Percentiles rank a stretch among this genome's conserved stretches.
phyloP scores from a whole-genome alignment of 92 coral and sea anemone species.

The Epizoanthus illoricatus region DNA sequence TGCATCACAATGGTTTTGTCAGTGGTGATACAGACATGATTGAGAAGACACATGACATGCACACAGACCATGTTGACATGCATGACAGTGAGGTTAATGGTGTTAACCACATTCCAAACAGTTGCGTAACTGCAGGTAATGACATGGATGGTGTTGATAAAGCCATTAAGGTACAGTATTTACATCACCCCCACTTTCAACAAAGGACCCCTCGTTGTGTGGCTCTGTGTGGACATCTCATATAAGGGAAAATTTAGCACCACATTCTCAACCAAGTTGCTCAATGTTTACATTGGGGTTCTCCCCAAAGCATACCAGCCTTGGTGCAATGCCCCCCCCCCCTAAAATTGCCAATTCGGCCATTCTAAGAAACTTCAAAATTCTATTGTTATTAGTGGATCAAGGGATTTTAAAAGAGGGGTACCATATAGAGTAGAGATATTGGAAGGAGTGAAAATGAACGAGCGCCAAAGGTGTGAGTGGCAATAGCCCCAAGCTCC shows the following conservation, averaged over 20 bases:
- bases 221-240: conserved; percentile 64
- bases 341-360: too few species aligned
- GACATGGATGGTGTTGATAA: conserved; percentile 7
- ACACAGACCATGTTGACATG: not conserved
- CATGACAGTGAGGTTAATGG: not conserved
- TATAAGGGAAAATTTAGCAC: not conserved
- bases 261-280: not conserved
- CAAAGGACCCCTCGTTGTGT: conserved; percentile 57
- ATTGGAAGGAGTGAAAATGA: too few species aligned
- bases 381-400: too few species aligned
- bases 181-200: conserved; percentile 36
- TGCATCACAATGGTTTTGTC: not conserved
- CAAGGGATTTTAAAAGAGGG: too few species aligned
- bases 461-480: too few species aligned
- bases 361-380: too few species aligned
- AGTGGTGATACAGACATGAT: conserved; percentile 24
- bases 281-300: too few species aligned
- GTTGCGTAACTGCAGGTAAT: too few species aligned
- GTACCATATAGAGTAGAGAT: too few species aligned
- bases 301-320: too few species aligned
- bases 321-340: too few species aligned
- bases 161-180: not conserved
- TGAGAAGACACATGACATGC: not conserved
- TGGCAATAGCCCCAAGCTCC: too few species aligned
- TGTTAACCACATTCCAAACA: not conserved